phyloP scores from a whole-genome alignment of 2,888 invertebrate genomes.

The Eurytoma adleriae region DNA sequence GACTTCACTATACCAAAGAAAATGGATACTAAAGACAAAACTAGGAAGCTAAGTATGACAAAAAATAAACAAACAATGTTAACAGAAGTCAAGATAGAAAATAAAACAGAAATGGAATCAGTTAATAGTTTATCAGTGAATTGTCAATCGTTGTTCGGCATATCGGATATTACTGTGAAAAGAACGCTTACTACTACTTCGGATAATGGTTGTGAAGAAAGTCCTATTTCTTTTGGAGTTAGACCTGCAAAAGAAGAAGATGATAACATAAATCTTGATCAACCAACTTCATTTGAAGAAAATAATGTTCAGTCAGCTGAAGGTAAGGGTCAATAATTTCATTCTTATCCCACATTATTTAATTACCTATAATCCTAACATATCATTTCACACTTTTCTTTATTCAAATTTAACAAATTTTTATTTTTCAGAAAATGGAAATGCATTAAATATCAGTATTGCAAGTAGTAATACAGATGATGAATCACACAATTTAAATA shows the following conservation, averaged over 20 bases:
- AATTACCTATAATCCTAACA: no score
- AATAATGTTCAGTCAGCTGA: background rate
- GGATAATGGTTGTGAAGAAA: background rate
- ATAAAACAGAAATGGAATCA: background rate
- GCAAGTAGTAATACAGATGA: no score
- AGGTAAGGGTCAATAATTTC: background rate
- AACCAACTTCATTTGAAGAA: background rate
- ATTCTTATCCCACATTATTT: background rate
- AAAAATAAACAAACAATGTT: no score
- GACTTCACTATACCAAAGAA: background rate
- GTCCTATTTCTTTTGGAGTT: slow-evolving; percentile 30
- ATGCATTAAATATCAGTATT: no score
- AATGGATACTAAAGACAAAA: no score
- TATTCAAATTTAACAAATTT: background rate
- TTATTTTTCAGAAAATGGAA: background rate
- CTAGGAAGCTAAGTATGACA: no score
- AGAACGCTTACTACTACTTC: background rate
- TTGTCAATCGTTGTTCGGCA: slow-evolving; percentile 14
- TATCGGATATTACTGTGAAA: background rate
- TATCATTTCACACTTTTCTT: background rate
- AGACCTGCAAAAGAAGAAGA: background rate
- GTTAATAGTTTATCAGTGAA: slow-evolving; percentile 49
- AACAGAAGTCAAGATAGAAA: background rate
- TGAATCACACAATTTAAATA: background rate
- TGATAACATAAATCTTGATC: background rate